These are phyloP conservation scores for Galerucella calmariensis DNA, from an alignment of 2,888 invertebrate genomes.

Conservation along the genomic window DNA sequence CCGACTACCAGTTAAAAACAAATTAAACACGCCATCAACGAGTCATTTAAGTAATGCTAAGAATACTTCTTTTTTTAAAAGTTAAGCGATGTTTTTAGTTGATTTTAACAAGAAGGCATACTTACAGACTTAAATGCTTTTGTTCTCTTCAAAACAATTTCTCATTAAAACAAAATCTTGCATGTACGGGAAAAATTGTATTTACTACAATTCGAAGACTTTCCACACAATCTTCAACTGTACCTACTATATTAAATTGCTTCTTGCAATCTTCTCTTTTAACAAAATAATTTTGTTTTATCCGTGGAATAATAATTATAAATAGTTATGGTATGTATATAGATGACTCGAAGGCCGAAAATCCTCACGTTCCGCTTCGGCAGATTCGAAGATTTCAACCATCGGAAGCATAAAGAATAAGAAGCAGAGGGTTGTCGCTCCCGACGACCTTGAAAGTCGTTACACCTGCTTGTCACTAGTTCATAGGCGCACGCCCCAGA, in stretches of 20 bases:
- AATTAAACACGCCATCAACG: too few relatives aligned
- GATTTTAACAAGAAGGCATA: too few relatives aligned
- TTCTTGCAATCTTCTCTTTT: neutral
- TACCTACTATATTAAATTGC: neutral
- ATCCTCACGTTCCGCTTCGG: conserved; percentile 17
- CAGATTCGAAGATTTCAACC: conserved; percentile 22
- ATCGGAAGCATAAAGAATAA: conserved; percentile 14
- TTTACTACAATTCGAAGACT: too few relatives aligned
- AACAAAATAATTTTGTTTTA: neutral
- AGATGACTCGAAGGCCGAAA: conserved; percentile 6
- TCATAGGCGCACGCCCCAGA: neutral
- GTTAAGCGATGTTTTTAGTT: too few relatives aligned
- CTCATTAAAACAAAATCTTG: too few relatives aligned
- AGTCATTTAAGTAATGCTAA: too few relatives aligned
- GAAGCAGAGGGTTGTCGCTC: conserved; percentile 18
- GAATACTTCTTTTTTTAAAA: too few relatives aligned
- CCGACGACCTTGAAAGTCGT: conserved; percentile 20
- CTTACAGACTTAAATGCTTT: too few relatives aligned
- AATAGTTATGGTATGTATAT: conserved; percentile 1
- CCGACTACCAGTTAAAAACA: too few relatives aligned
- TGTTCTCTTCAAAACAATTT: too few relatives aligned
- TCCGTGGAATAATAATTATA: neutral
- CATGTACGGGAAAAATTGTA: too few relatives aligned
- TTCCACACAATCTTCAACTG: too few relatives aligned
- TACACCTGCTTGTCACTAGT: conserved; percentile 21